Evolutionary conservation across 2,888 invertebrate species (phyloP).

Genomic region (Callimorpha dominula): DNA sequence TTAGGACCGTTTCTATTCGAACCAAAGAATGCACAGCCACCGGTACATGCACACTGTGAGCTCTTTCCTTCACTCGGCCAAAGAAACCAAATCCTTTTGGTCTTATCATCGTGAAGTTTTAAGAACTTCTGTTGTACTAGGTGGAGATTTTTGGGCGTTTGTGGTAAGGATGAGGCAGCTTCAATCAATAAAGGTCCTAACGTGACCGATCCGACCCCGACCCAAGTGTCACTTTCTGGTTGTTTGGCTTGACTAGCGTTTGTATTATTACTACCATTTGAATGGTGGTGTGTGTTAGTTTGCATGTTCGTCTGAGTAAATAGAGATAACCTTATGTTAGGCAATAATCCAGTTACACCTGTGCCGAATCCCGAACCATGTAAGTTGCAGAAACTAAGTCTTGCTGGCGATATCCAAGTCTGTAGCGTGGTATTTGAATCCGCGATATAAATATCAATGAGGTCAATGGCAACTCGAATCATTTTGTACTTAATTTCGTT

Average conservation of each 20-base stretch:
- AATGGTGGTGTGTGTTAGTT: constrained; percentile 83
- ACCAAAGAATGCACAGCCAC: constrained; percentile 98
- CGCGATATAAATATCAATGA: constrained; percentile 95
- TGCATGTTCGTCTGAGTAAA: constrained; percentile 89
- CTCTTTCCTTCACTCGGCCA: constrained; percentile 93
- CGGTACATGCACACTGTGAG: constrained; percentile 97
- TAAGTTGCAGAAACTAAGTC: constrained; percentile 97
- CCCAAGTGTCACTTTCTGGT: constrained; percentile 91
- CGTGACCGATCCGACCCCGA: constrained; percentile 96
- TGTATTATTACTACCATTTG: constrained; percentile 82
- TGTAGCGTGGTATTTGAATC: constrained; percentile 96
- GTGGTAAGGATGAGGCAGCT: constrained; percentile 93
- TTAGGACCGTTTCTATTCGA: constrained; percentile 95
- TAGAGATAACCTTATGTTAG: constrained; percentile 89
- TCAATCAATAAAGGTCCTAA: constrained; percentile 96
- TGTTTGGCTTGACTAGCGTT: constrained; percentile 73
- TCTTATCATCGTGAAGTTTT: constrained; percentile 93
- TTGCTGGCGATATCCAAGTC: constrained; percentile 95
- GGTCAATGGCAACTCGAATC: constrained; percentile 95
- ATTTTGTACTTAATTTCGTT: constrained; percentile 97
- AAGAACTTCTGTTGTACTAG: constrained; percentile 93
- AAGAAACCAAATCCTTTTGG: constrained; percentile 96
- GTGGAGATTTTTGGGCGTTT: constrained; percentile 92
- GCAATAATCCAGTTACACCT: constrained; percentile 95
- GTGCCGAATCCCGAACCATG: constrained; percentile 96